phyloP scores from a whole-genome alignment of 2,888 invertebrate genomes.

The Macrosoma leucophasiata region DNA sequence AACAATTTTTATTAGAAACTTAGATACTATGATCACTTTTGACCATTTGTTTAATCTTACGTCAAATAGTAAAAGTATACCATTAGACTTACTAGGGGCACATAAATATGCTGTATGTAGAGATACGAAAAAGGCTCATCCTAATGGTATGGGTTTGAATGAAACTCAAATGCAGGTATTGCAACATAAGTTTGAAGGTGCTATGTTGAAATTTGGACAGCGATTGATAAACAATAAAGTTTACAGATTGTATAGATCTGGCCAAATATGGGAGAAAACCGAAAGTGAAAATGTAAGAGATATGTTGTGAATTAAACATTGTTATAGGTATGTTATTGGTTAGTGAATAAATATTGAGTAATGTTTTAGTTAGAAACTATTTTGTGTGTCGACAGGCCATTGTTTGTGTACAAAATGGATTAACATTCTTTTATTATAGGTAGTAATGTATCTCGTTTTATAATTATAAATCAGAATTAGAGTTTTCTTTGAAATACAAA shows the following conservation, averaged over 20 bases:
- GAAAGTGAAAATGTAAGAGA: conserved; percentile 55
- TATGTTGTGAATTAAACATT: conserved; percentile 32
- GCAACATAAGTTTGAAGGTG: conserved; percentile 68
- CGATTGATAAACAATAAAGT: conserved; percentile 63
- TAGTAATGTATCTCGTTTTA: too few species aligned
- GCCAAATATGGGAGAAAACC: conserved; percentile 66
- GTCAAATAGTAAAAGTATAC: conserved; percentile 39
- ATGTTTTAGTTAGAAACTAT: too few species aligned
- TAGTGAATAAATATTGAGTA: too few species aligned
- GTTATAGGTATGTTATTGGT: conserved; percentile 3
- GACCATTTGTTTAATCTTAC: conserved; percentile 56
- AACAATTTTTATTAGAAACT: conserved; percentile 50
- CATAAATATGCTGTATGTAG: conserved; percentile 70
- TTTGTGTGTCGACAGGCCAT: too few species aligned
- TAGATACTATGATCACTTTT: conserved; percentile 61
- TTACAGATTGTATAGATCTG: conserved; percentile 61
- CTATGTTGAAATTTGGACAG: conserved; percentile 68
- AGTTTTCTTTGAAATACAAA: too few species aligned
- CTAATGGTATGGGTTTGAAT: conserved; percentile 52
- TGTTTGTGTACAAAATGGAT: too few species aligned
- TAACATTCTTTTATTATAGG: too few species aligned
- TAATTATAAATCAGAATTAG: too few species aligned
- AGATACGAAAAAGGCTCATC: conserved; percentile 49
- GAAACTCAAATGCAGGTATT: conserved; percentile 65
- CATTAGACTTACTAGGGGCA: conserved; percentile 50